phyloP scores from a whole-genome alignment of 1,140 invertebrate genomes.

The Drosophila tristis region DNA sequence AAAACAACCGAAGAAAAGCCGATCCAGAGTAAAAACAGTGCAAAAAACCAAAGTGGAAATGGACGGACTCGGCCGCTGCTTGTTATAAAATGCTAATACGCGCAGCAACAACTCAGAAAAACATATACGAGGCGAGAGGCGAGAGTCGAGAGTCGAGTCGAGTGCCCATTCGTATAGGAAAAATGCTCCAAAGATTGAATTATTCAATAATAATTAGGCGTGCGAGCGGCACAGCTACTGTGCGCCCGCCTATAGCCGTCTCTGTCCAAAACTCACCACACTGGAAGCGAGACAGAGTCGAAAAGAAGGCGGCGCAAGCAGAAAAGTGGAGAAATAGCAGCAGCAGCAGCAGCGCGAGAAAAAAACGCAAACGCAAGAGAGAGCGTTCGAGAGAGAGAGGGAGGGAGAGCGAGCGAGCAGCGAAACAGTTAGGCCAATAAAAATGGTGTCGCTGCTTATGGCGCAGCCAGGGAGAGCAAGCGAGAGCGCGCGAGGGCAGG shows the following conservation, averaged over 20 bases:
- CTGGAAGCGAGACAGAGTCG: slow-evolving; percentile 59
- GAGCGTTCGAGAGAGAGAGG: slow-evolving; percentile 23
- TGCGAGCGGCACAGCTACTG: slow-evolving; percentile 44
- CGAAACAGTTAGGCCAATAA: slow-evolving; percentile 63
- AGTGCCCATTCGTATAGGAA: slow-evolving; percentile 34
- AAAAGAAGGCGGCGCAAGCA: slow-evolving; percentile 76
- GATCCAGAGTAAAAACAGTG: background rate
- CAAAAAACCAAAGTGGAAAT: slow-evolving; percentile 65
- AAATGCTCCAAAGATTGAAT: slow-evolving; percentile 80
- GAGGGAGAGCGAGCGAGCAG: slow-evolving; percentile 36
- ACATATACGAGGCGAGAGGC: slow-evolving; percentile 4
- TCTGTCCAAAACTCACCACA: slow-evolving; percentile 71
- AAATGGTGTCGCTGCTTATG: slow-evolving; percentile 68
- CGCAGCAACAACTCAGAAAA: slow-evolving; percentile 64
- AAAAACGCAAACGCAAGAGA: slow-evolving; percentile 40
- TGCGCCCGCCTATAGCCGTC: slow-evolving; percentile 1
- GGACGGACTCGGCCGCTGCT: slow-evolving; percentile 60
- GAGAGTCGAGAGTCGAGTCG: too few species aligned
- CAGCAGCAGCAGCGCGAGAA: slow-evolving; percentile 25
- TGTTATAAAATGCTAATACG: slow-evolving; percentile 83
- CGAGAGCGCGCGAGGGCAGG: slow-evolving; percentile 28
- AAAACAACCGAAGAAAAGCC: slow-evolving; percentile 9
- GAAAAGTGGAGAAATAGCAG: slow-evolving; percentile 43
- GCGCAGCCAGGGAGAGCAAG: slow-evolving; percentile 13
- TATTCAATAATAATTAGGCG: slow-evolving; percentile 83